A percentile compares a stretch with the other conserved stretches of the same genome.
These are phyloP conservation scores for Acromyrmex echinatior DNA, from an alignment of 1,140 invertebrate genomes.

Conservation along the genomic window DNA sequence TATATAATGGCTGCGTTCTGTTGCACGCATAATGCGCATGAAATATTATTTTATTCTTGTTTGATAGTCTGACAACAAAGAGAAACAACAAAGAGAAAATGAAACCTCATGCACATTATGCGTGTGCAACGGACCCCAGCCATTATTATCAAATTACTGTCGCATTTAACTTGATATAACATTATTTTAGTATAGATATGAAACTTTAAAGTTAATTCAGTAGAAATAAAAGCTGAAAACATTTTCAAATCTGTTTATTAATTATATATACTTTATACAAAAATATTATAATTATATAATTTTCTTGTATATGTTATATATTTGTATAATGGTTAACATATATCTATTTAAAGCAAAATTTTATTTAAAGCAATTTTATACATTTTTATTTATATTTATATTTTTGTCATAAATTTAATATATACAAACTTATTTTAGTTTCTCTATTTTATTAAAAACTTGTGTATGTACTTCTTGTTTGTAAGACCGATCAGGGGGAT, in stretches of 20 bases:
- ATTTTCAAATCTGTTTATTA: neutral
- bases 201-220: neutral
- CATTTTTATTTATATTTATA: neutral
- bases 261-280: neutral
- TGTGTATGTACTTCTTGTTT: neutral
- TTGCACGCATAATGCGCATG: too few relatives aligned
- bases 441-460: neutral
- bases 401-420: neutral
- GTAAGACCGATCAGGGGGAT: neutral
- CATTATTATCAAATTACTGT: neutral
- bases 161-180: conserved; percentile 18
- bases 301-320: neutral
- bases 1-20: neutral
- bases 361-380: neutral
- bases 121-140: too few relatives aligned
- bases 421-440: conserved; percentile 12
- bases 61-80: too few relatives aligned
- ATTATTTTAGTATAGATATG: conserved; percentile 3
- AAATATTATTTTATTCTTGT: too few relatives aligned
- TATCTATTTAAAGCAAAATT: neutral
- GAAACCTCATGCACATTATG: too few relatives aligned
- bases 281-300: neutral
- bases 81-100: too few relatives aligned
- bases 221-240: neutral
- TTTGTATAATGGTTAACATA: neutral